Evolutionary conservation across 2,113 vertebrate species (phyloP).

Genomic region (Camelus dromedarius): DNA sequence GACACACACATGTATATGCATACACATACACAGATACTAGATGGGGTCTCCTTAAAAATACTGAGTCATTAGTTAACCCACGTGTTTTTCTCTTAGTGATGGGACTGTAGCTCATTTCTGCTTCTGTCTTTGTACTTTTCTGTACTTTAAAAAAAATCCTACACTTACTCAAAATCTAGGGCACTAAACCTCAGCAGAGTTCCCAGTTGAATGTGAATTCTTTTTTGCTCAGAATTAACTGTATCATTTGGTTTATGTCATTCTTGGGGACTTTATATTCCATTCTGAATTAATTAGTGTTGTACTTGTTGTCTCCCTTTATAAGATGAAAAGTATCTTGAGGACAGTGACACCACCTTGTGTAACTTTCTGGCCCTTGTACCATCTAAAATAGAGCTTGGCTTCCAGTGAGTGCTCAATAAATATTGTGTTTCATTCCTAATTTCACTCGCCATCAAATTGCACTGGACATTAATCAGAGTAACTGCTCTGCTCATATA

Average conservation of each 20-base stretch:
- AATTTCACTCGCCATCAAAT: constrained; percentile 42
- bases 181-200: not conserved
- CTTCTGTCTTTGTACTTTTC: not conserved
- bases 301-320: not conserved
- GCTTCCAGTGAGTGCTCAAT: not conserved
- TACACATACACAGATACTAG: not conserved
- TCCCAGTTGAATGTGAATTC: not conserved
- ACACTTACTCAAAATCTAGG: not conserved
- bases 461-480: not conserved
- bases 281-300: not conserved
- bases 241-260: not conserved
- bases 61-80: not conserved
- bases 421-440: constrained; percentile 9
- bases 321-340: not conserved
- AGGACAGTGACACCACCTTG: not conserved
- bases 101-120: not conserved
- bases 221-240: constrained; percentile 27
- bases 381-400: not conserved
- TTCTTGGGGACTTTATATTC: constrained; percentile 2
- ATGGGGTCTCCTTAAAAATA: not conserved
- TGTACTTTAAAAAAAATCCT: not conserved
- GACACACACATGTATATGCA: not conserved
- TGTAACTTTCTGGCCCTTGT: not conserved
- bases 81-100: not conserved
- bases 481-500: not conserved